Conservation (phyloP, 2,113 vertebrate species). For the Elephas maximus region DNA sequence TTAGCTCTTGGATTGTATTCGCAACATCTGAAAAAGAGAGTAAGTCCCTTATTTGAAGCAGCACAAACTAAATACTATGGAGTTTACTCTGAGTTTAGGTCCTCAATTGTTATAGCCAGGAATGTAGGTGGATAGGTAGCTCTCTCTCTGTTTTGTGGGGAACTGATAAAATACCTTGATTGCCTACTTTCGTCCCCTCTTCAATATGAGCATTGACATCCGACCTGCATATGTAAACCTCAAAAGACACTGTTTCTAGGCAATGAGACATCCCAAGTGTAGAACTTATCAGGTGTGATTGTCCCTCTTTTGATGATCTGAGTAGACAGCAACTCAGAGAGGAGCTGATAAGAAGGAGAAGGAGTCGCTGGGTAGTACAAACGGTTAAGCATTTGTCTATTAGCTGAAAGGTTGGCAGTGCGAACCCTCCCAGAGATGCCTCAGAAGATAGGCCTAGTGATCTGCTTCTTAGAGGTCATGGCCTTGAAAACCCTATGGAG, state of each 20-base stretch:
- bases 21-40: background rate
- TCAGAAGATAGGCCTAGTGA: background rate
- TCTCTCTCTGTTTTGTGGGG: background rate
- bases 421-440: background rate
- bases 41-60: conserved; percentile 43
- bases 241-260: background rate
- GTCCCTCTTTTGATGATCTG: background rate
- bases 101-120: background rate
- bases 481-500: background rate
- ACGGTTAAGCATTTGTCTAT: background rate
- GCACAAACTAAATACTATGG: background rate
- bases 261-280: background rate
- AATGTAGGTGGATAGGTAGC: background rate
- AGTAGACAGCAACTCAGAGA: background rate
- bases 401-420: background rate
- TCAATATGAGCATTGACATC: background rate
- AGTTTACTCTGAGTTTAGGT: background rate
- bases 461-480: background rate
- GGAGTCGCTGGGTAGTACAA: background rate
- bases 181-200: background rate
- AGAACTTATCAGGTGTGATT: background rate
- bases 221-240: background rate
- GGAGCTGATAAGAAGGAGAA: background rate
- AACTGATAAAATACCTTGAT: conserved; percentile 8
- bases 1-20: conserved; percentile 53